Evolutionary conservation across 2,113 vertebrate species (phyloP).

Genomic region (Manacus vitellinus): DNA sequence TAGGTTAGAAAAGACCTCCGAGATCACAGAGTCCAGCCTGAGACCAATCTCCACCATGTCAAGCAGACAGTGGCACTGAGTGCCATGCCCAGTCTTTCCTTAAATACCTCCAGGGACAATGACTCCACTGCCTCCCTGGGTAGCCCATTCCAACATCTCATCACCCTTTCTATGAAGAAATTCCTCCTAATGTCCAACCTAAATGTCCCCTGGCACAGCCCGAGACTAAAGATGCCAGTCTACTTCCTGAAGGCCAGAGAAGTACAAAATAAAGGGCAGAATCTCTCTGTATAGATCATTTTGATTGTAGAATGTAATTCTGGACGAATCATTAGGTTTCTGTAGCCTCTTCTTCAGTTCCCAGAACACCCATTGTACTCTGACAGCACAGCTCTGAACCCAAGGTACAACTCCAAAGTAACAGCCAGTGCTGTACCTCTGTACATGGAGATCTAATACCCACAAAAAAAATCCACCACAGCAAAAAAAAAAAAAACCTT

Average conservation of each 20-base stretch:
- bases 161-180: background rate
- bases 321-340: background rate
- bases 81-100: background rate
- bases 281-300: background rate
- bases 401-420: background rate
- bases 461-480: background rate
- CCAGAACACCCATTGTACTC: background rate
- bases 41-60: background rate
- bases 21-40: background rate
- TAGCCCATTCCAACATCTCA: background rate
- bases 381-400: background rate
- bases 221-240: background rate
- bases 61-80: background rate
- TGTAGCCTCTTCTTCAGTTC: background rate
- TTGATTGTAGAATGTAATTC: background rate
- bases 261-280: background rate
- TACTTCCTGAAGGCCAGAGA: background rate
- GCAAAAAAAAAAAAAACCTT: background rate
- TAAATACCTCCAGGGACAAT: background rate
- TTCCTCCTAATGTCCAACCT: background rate
- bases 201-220: background rate
- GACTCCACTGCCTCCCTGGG: background rate
- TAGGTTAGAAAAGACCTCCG: background rate
- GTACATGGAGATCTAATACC: background rate
- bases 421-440: fast-evolving